Evolutionary conservation across 2,113 vertebrate species (phyloP), one percentile per base, ranked within the genome.

Genomic region (Chloropsis cyanopogon): DNA sequence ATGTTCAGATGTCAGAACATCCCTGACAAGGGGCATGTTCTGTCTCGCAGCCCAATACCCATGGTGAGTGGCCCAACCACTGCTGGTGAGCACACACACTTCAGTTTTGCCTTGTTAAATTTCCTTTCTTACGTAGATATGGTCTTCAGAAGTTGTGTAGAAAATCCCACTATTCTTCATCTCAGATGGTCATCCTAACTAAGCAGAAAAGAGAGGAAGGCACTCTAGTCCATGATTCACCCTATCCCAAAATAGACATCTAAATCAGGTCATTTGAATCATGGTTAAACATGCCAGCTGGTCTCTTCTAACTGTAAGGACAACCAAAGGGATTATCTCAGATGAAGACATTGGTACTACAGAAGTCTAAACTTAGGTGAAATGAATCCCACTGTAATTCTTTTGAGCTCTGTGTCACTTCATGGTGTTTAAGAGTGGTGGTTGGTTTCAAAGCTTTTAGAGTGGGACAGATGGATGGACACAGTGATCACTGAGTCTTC

Each of bases 301-400:
- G 33, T 80, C 66, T 93, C 75, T 47, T 70, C 82, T 77, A 41
- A 90, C 79, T 90, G 50, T 95, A 90, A 88, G 64, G 90, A 86
- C 68, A 86, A 79, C 63, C 71, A 91, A 77, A 92, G 35, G 71
- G 76, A 90, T 90, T 82, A 57, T 47, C 52, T 88, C 79, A 81
- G 39, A 90, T 94, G 47, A 90, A 80, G 76, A 81, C 47, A 88
- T 11, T 35, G 82, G 86, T 90, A 90, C 50, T 76, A 12, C 2
- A 69, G 28, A 76, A 86, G 78, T 81, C 72, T 94, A 94, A 94
- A 97, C 76, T 86, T 90, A 95, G 89, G 76, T 81, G 86, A 92
- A 96, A 92, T 73, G 33, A 86, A 95, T 92, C 86, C 86, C 84
- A 52, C 61, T 46, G 33, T 50, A 63, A 86, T 88, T 68, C 68